Conservation (phyloP, 2,888 invertebrate species). For the Spisula subtruncata region DNA sequence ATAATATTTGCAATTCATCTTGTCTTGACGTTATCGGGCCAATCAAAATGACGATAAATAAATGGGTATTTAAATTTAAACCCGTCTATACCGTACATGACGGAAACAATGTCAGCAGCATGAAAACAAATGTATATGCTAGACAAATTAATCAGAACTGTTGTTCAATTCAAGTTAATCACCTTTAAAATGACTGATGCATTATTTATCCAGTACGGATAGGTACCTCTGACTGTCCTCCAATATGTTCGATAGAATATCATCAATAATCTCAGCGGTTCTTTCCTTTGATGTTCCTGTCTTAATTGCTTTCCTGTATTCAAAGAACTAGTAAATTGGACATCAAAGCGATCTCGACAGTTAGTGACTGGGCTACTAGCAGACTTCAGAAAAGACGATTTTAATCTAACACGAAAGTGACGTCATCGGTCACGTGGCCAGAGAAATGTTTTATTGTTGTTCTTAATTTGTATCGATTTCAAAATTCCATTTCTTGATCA, state of each 20-base stretch:
- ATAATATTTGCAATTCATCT: no score
- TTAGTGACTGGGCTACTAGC: neutral
- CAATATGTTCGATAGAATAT: neutral
- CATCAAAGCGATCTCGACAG: constrained; percentile 35
- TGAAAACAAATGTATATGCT: no score
- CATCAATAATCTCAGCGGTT: constrained; percentile 26
- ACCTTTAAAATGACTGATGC: neutral
- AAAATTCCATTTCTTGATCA: no score
- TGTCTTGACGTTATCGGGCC: no score
- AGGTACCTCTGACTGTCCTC: neutral
- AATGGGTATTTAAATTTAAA: no score
- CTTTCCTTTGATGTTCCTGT: constrained; percentile 35
- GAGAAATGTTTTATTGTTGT: neutral
- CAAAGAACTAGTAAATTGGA: constrained; percentile 50
- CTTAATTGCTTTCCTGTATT: constrained; percentile 48
- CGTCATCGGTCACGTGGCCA: constrained; percentile 18
- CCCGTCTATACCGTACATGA: no score
- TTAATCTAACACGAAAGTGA: constrained; percentile 20
- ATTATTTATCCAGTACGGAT: neutral
- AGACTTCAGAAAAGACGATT: neutral
- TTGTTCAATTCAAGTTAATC: neutral
- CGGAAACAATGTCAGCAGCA: no score
- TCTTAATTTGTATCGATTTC: neutral
- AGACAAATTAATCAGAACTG: neutral
- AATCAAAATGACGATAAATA: no score